Evolutionary conservation across 2,797 vertebrate species (phyloP).

Genomic region (Cyclopterus lumpus): DNA sequence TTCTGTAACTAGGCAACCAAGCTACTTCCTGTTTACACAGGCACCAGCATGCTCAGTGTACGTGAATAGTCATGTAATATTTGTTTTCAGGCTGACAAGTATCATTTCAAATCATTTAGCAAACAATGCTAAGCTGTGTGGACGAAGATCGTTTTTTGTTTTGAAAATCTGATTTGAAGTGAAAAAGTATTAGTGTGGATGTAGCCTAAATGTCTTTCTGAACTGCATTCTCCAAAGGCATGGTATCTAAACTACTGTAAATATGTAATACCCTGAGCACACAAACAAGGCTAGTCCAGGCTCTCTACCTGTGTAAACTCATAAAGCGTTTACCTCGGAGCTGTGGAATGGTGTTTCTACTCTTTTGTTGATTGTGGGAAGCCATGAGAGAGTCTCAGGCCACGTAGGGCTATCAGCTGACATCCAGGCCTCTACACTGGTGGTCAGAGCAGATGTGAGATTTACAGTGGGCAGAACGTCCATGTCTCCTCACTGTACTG

Average conservation of each 20-base stretch:
- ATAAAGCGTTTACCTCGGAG: slow-evolving; percentile 53
- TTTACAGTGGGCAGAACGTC: slow-evolving; percentile 58
- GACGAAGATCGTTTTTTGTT: neutral
- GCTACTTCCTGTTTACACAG: too few species aligned
- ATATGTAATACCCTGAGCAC: slow-evolving; percentile 62
- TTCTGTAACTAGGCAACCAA: too few species aligned
- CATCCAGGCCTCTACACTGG: slow-evolving; percentile 47
- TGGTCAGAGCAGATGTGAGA: slow-evolving; percentile 68
- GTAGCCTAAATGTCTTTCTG: slow-evolving; percentile 29
- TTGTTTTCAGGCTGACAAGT: too few species aligned
- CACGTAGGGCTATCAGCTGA: slow-evolving; percentile 61
- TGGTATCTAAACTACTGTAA: slow-evolving; percentile 65
- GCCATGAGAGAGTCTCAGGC: slow-evolving; percentile 52
- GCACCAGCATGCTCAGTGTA: too few species aligned
- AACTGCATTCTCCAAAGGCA: slow-evolving; percentile 49
- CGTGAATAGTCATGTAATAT: too few species aligned
- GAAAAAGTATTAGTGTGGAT: too few species aligned
- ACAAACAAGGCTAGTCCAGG: slow-evolving; percentile 56
- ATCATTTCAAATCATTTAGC: neutral
- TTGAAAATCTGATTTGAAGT: too few species aligned
- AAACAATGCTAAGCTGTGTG: neutral
- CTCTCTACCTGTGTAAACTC: slow-evolving; percentile 78
- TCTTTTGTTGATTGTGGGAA: slow-evolving; percentile 43
- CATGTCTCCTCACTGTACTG: slow-evolving; percentile 59
- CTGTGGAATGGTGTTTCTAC: slow-evolving; percentile 54